Conservation (phyloP, 2,888 invertebrate species). For the Nebria brevicollis region DNA sequence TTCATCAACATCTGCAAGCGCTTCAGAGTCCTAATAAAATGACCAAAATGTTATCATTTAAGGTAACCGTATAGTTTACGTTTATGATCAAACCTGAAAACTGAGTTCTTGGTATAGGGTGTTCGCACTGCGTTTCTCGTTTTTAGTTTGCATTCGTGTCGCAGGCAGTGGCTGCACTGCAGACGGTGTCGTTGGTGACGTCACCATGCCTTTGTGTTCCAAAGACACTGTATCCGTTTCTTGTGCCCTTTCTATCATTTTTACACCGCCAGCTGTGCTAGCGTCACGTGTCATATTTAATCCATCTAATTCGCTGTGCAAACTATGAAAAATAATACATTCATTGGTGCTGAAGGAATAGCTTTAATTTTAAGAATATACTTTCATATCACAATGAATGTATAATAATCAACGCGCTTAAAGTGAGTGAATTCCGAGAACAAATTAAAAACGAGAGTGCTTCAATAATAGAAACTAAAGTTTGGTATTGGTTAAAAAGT, state of each 20-base stretch:
- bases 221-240: slow-evolving; percentile 61
- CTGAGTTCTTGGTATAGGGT: slow-evolving; percentile 93
- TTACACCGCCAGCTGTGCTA: slow-evolving; percentile 49
- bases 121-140: slow-evolving; percentile 89
- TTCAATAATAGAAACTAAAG: background rate
- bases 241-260: slow-evolving; percentile 61
- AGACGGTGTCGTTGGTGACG: slow-evolving; percentile 61
- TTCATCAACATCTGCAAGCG: slow-evolving; percentile 86
- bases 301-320: slow-evolving; percentile 58
- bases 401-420: background rate
- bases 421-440: background rate
- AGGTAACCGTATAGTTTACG: background rate
- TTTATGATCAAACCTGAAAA: slow-evolving; percentile 68
- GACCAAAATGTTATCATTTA: slow-evolving; percentile 10
- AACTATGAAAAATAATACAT: slow-evolving; percentile 50
- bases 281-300: slow-evolving; percentile 20
- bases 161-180: slow-evolving; percentile 60
- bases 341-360: background rate
- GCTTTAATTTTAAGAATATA: background rate
- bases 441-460: background rate
- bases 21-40: slow-evolving; percentile 75
- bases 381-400: background rate
- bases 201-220: slow-evolving; percentile 62
- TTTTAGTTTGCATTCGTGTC: slow-evolving; percentile 77
- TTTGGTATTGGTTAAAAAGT: background rate